Conservation (phyloP, 2,888 invertebrate species). For the Drosophila kanekoi region DNA sequence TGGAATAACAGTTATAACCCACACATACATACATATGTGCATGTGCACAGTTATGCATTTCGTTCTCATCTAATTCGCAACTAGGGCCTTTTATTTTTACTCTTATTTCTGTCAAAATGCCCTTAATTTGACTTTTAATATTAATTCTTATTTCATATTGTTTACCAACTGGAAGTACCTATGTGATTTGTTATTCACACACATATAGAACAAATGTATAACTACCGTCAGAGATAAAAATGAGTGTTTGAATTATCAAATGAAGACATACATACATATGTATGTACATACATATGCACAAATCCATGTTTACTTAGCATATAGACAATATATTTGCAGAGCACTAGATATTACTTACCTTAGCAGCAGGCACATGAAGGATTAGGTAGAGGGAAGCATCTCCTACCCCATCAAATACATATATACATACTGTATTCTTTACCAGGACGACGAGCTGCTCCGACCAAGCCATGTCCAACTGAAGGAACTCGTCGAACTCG, state of each 20-base stretch:
- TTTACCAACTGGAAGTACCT: conserved; percentile 39
- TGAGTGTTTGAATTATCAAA: conserved; percentile 26
- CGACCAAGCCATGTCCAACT: no score
- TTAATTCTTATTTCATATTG: conserved; percentile 34
- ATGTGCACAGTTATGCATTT: neutral
- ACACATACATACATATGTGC: no score
- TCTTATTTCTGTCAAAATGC: conserved; percentile 47
- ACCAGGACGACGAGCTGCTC: no score
- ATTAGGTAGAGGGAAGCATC: no score
- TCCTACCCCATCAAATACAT: no score
- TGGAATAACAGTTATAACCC: neutral
- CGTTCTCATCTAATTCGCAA: conserved; percentile 43
- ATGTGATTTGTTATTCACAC: conserved; percentile 38
- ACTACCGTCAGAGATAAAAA: conserved; percentile 32
- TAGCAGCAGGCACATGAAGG: no score
- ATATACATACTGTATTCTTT: no score
- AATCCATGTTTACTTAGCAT: neutral
- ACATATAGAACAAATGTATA: conserved; percentile 3
- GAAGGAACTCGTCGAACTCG: no score
- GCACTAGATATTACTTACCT: neutral
- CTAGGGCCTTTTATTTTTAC: conserved; percentile 33
- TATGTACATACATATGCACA: neutral
- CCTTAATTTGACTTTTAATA: conserved; percentile 73
- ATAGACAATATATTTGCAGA: neutral
- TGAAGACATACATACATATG: neutral